These are phyloP conservation scores for Drosophila bifasciata DNA, from an alignment of 1,140 invertebrate genomes.

Conservation along the genomic window DNA sequence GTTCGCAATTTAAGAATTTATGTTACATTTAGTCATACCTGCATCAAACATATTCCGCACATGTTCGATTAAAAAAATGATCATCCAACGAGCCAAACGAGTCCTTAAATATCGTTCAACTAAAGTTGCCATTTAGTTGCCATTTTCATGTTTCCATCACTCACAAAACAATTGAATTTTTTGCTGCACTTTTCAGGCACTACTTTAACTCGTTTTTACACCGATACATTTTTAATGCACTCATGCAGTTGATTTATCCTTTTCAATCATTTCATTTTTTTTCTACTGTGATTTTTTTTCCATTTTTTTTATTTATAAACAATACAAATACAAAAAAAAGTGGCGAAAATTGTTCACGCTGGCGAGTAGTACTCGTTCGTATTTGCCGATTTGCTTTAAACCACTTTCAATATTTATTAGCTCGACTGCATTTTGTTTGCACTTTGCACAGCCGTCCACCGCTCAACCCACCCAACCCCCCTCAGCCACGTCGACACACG, in stretches of 20 bases:
- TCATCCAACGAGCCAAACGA: too few relatives aligned
- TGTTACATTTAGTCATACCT: too few relatives aligned
- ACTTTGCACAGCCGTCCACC: constrained; percentile 40
- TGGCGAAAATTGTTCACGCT: constrained; percentile 25
- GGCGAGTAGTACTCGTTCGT: constrained; percentile 14
- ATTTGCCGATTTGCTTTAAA: constrained; percentile 62
- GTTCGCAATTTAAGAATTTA: too few relatives aligned
- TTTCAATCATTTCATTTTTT: not conserved
- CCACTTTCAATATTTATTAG: constrained; percentile 74
- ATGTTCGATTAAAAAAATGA: too few relatives aligned
- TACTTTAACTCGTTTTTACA: constrained; percentile 36
- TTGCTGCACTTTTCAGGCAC: constrained; percentile 26
- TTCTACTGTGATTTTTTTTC: constrained; percentile 8
- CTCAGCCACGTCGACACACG: constrained; percentile 39
- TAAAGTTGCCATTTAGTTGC: too few relatives aligned
- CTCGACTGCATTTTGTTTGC: constrained; percentile 68
- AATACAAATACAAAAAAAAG: constrained; percentile 18
- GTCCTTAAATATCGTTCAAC: too few relatives aligned
- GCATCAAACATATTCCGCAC: too few relatives aligned
- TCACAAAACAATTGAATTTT: constrained; percentile 2
- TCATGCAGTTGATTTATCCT: constrained; percentile 22
- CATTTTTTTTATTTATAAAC: constrained; percentile 41
- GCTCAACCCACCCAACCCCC: constrained; percentile 13
- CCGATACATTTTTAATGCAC: constrained; percentile 51
- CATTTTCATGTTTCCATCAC: not conserved